Percentiles rank a stretch among this genome's conserved stretches.
Conservation (phyloP, 2,797 vertebrate genomes). For the Threskiornis aethiopicus region DNA sequence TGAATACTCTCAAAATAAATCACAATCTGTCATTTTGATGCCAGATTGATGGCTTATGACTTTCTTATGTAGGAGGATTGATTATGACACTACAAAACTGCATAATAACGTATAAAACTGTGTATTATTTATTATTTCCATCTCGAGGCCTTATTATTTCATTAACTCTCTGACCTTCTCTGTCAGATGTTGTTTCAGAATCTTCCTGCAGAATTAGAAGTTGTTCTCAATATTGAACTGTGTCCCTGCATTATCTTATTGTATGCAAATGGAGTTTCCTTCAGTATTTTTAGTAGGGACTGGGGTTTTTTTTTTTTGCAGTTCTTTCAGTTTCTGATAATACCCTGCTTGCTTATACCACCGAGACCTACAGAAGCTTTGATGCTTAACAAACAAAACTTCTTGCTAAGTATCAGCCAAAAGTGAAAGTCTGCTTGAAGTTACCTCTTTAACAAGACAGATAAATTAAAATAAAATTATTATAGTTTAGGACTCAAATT, state of each 20-base stretch:
- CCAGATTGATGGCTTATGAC: conserved; percentile 44
- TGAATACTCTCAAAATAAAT: conserved; percentile 22
- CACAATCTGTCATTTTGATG: conserved; percentile 6
- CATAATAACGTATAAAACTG: neutral
- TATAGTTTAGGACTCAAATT: neutral
- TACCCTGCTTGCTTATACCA: neutral
- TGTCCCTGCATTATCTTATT: neutral
- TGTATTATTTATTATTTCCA: conserved; percentile 25
- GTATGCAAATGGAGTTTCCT: neutral
- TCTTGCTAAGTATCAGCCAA: neutral
- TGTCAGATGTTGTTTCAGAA: neutral
- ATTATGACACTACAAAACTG: conserved; percentile 14
- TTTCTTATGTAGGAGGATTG: conserved; percentile 49
- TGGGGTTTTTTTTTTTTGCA: neutral
- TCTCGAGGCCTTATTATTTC: neutral
- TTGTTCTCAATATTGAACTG: neutral
- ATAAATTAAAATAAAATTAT: neutral
- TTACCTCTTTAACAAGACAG: neutral
- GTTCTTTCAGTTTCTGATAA: neutral
- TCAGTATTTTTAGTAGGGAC: neutral
- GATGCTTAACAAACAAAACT: neutral
- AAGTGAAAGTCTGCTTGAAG: neutral
- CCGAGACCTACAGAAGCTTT: neutral
- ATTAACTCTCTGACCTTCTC: conserved; percentile 2
- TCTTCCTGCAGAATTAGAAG: neutral